These are phyloP conservation scores for Sympetrum striolatum DNA, from an alignment of 2,888 invertebrate genomes.

Conservation along the genomic window DNA sequence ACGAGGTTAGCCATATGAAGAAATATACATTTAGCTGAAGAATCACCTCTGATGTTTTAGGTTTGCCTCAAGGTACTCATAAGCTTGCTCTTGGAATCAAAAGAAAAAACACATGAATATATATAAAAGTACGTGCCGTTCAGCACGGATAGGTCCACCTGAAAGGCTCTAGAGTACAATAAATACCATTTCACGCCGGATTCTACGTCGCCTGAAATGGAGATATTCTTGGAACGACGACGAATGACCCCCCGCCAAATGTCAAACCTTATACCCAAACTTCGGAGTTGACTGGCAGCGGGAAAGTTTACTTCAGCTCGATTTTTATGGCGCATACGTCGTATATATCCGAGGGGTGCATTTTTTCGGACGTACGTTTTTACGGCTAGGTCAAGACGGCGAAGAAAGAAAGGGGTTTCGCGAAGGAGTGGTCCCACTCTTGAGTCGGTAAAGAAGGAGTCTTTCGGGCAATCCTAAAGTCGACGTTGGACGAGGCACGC, in stretches of 20 bases:
- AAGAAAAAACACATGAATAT: too few relatives aligned
- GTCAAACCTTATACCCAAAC: neutral
- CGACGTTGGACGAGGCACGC: conserved; percentile 8
- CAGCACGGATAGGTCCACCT: too few relatives aligned
- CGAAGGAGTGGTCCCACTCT: neutral
- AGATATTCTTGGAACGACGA: neutral
- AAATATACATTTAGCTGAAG: too few relatives aligned
- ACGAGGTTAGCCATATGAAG: too few relatives aligned
- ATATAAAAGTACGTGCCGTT: too few relatives aligned
- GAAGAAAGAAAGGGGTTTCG: neutral
- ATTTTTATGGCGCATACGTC: neutral
- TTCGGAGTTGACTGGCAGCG: neutral
- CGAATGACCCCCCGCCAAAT: neutral
- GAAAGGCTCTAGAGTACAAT: neutral
- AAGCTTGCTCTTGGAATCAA: too few relatives aligned
- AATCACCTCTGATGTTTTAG: too few relatives aligned
- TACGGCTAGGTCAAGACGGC: neutral
- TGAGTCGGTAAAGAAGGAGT: neutral
- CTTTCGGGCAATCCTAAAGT: neutral
- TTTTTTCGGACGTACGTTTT: neutral
- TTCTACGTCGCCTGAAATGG: neutral
- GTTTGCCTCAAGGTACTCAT: too few relatives aligned
- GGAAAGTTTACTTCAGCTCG: neutral
- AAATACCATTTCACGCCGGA: neutral
- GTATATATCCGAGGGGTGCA: neutral